Base-by-base conservation (phyloP, 2,797 vertebrate species). In the Poeciliopsis paucimaculata region DNA sequence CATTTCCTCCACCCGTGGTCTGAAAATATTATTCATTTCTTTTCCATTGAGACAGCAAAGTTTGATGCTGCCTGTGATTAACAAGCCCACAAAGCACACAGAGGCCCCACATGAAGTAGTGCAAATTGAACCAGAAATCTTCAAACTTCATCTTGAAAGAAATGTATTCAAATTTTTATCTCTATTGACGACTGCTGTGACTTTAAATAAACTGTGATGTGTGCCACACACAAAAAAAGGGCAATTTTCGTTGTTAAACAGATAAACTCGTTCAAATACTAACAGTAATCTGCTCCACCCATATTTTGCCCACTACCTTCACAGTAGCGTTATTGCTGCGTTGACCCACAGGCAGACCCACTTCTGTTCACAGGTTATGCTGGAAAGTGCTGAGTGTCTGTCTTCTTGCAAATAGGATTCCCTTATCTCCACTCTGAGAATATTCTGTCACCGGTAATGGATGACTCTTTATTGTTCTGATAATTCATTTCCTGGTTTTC, bases 371-470 rank as follows among this genome's bases (percentile, higher is more conserved):
- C 83, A 66, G 82, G 86, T 88, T 89, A 86, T 76, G 83, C 80
- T 79, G 83, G 79, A 93, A 92, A 90, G 88, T 89, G 93, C 93
- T 93, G 93, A 94, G 87, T 88, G 85, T 87, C 72, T 41, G 51
- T 84, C 93, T 71, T 91, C 81, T 81, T 74, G 88, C 89, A 94
- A 96, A 95, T 95, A 90, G 91, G 86, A 88, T 94, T 93, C 90
- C 88, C 93, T 95, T 95, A 95, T 95, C 95, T 91, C n/a, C 43
- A 28, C 78, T 87, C 78, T 81, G 87, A 90, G 84, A 82, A 81
- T 76, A 85, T 79, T 90, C 88, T 93, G 90, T 91, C 90, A 90
- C 78, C 83, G 80, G 85, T 83, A 83, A 88, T 85, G 82, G 86
- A 89, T 82, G 91, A 77, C 80, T 91, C 86, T 26, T 87, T 92